Conservation (phyloP, 2,888 invertebrate genomes). For the Nasonia oneida region DNA sequence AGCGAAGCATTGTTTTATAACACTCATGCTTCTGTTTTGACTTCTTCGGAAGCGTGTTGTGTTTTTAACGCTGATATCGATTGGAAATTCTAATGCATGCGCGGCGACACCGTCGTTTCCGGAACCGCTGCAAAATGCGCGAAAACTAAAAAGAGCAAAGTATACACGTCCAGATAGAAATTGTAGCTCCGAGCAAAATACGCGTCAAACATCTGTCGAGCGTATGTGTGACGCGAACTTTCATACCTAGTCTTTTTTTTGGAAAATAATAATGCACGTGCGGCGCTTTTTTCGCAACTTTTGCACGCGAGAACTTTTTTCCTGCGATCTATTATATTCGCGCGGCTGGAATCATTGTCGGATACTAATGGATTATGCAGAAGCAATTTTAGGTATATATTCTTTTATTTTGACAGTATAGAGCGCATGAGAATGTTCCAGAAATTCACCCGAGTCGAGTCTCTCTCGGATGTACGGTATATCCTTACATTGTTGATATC, state of each 20-base stretch:
- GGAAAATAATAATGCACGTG: neutral
- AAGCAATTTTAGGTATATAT: neutral
- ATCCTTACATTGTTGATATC: neutral
- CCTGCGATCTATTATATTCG: neutral
- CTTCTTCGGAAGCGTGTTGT: neutral
- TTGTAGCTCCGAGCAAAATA: neutral
- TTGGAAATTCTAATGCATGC: too few species aligned
- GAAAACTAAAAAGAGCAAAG: neutral
- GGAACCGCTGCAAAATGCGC: neutral
- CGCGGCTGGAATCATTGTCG: too few species aligned
- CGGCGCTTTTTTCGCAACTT: constrained; percentile 2
- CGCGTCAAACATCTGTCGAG: constrained; percentile 16
- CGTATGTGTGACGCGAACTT: neutral
- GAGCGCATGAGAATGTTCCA: neutral
- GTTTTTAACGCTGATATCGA: neutral
- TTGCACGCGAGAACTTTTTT: neutral
- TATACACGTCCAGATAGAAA: neutral
- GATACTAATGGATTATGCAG: too few species aligned
- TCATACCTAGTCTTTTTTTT: neutral
- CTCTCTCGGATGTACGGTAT: neutral
- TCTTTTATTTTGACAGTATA: neutral
- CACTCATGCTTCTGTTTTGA: neutral
- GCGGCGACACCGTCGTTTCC: neutral
- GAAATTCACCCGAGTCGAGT: neutral
- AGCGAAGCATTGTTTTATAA: neutral